Evolutionary conservation across 1,140 invertebrate species (phyloP), one percentile per base, ranked within the genome.

Genomic region (Aleiodes sp.): DNA sequence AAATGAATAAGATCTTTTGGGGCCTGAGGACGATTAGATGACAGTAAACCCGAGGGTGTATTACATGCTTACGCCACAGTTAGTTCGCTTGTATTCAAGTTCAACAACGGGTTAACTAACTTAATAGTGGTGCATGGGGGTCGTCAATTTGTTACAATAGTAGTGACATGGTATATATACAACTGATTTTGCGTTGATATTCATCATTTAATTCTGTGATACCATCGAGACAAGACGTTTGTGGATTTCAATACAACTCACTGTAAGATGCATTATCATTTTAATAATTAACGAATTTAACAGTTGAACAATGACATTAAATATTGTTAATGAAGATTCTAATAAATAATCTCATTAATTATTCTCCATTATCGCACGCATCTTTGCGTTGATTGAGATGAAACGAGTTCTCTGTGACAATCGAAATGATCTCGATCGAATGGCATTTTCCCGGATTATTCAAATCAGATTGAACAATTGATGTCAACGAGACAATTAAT

Each of bases 101-200:
- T 73, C 57, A 73, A n/a, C 39, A 63, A 19, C 35, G 74, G 74
- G 74, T 76, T 76, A 76, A 76, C 65, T 76, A 71, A 76, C 72
- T 76, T 66, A 72, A 72, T 66, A 70, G 65, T 72, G 59, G 43
- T 74, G 65, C 70, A 70, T 63, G 72, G 74, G 72, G 70, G 60
- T 70, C 72, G 62, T 65, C 41, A 70, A 68, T 75, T 75, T 71
- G 33, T 68, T n/a, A 19, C 37, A 65, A 70, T 72, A 56, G 52
- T n/a, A n/a, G n/a, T n/a, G n/a, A n/a, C 56, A 68, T 56, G 66
- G 46, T 67, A 68, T 76, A 76, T 76, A 76, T 72, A 74, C 73
- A 57, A 56, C 26, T 57, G 66, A 73, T 75, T 73, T 70, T 52
- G 65, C 43, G 60, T 69, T 70, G 74, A 70, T 43, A 67, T 65